Percentiles rank a stretch among this genome's conserved stretches.
Conservation (phyloP, 2,888 invertebrate genomes). For the Ctena decussata region DNA sequence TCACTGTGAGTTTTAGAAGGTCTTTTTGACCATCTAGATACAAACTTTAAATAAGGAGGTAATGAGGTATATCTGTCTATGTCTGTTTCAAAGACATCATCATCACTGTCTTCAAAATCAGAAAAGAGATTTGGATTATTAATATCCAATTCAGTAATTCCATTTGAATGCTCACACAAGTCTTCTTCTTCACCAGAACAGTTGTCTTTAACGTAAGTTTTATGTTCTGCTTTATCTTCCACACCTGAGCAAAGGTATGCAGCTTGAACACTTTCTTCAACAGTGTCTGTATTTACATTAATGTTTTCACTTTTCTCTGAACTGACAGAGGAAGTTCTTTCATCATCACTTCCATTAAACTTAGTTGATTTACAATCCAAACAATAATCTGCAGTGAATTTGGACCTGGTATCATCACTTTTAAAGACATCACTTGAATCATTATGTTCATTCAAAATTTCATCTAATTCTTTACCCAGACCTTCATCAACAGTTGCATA, state of each 20-base stretch:
- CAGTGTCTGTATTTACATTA: not conserved
- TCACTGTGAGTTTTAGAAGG: not conserved
- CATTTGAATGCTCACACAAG: not conserved
- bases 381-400: too few relatives aligned
- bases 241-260: too few relatives aligned
- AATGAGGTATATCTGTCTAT: not conserved
- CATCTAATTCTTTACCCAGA: too few relatives aligned
- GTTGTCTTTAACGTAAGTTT: not conserved
- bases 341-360: not conserved
- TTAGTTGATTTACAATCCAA: too few relatives aligned
- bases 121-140: slow-evolving; percentile 2
- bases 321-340: not conserved
- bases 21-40: not conserved
- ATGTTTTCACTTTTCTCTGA: not conserved
- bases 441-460: too few relatives aligned
- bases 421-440: too few relatives aligned
- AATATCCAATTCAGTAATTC: not conserved
- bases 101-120: slow-evolving; percentile 1
- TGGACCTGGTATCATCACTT: too few relatives aligned
- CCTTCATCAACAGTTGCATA: too few relatives aligned
- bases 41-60: not conserved
- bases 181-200: not conserved
- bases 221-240: too few relatives aligned
- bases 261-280: not conserved
- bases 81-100: not conserved